Percentiles rank a stretch among this genome's conserved stretches.
These are phyloP conservation scores for Apodemia mormo DNA, from an alignment of 2,888 invertebrate species.

Conservation along the genomic window DNA sequence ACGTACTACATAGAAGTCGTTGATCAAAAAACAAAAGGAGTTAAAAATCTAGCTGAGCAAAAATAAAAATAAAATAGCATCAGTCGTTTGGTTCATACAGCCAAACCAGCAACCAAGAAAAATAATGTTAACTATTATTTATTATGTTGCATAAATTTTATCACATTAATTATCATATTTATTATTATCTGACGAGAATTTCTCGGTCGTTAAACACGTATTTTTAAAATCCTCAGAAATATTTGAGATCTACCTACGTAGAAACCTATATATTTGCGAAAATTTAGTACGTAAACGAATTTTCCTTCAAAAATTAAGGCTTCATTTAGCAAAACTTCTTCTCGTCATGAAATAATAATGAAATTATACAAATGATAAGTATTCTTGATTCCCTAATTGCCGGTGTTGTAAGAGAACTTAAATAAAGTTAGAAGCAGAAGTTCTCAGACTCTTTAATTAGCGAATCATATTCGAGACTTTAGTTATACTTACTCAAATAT, in stretches of 20 bases:
- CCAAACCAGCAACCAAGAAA: too few species aligned
- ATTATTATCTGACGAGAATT: not conserved
- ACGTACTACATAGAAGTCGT: too few species aligned
- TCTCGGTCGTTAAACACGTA: not conserved
- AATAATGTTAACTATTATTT: too few species aligned
- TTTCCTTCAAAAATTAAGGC: not conserved
- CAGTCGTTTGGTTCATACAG: too few species aligned
- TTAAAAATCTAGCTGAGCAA: too few species aligned
- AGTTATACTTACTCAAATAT: too few species aligned
- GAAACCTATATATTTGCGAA: not conserved
- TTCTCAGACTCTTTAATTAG: too few species aligned
- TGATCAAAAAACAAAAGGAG: too few species aligned
- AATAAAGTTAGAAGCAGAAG: too few species aligned
- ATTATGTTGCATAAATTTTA: not conserved
- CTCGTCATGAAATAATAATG: not conserved
- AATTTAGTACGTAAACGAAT: not conserved
- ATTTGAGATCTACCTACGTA: slow-evolving; percentile 3
- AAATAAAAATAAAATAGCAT: too few species aligned
- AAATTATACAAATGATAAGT: not conserved
- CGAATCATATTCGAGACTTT: too few species aligned
- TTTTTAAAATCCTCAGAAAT: not conserved
- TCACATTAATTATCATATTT: not conserved
- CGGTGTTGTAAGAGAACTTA: too few species aligned
- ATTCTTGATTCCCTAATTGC: not conserved
- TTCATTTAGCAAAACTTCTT: not conserved